Evolutionary conservation across 2,888 invertebrate species (phyloP).

Genomic region (Clistopyga incitator): DNA sequence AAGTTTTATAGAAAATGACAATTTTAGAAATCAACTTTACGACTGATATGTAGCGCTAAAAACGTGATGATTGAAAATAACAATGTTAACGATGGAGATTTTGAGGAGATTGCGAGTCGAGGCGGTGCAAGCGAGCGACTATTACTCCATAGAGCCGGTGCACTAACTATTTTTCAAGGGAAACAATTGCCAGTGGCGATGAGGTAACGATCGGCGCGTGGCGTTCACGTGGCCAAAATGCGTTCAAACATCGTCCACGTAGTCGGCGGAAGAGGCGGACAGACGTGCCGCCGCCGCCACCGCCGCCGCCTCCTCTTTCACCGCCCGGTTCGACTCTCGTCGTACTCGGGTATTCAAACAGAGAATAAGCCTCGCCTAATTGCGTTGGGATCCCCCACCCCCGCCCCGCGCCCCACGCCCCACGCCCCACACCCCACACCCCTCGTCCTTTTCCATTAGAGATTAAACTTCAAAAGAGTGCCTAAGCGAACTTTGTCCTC

Average conservation of each 20-base stretch:
- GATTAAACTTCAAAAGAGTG: constrained; percentile 80
- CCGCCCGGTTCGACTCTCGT: constrained; percentile 26
- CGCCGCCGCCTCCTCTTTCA: constrained; percentile 35
- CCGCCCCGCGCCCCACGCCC: too few species aligned
- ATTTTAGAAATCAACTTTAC: too few species aligned
- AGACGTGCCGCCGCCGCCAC: constrained; percentile 29
- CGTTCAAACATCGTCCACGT: constrained; percentile 73
- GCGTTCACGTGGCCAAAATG: constrained; percentile 78
- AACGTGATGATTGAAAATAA: too few species aligned
- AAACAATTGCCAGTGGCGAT: constrained; percentile 78
- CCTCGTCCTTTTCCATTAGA: constrained; percentile 77
- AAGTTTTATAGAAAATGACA: too few species aligned
- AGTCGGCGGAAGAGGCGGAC: constrained; percentile 14
- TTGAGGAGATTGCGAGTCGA: not conserved
- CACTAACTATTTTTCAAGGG: constrained; percentile 75
- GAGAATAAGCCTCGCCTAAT: constrained; percentile 80
- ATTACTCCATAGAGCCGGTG: constrained; percentile 32
- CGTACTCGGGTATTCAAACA: constrained; percentile 60
- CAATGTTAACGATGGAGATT: not conserved
- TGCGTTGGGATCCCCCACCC: constrained; percentile 70
- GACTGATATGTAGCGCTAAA: too few species aligned
- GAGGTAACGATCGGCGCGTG: constrained; percentile 81
- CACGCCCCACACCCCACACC: not conserved
- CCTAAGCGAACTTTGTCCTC: constrained; percentile 36
- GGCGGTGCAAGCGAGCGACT: not conserved